A percentile compares a stretch with the other conserved stretches of the same genome.
Evolutionary conservation across 2,113 vertebrate genomes (phyloP).

Genomic region (Oxygymnocypris stewartii): DNA sequence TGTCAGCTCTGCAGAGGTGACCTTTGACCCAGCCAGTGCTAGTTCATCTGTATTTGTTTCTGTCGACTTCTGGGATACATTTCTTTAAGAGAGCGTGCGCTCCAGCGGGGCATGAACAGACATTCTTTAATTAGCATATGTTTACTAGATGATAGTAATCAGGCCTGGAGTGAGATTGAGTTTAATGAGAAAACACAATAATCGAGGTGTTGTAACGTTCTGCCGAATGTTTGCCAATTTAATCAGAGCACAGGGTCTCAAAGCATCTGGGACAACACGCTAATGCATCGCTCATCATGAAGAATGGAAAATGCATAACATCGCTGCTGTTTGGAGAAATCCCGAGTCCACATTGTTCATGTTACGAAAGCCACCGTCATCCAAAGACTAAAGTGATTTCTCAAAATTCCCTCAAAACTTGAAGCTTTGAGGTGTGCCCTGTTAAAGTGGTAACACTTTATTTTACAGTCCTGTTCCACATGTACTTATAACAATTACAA

Average conservation of each 20-base stretch:
- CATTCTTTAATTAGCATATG: slow-evolving; percentile 69
- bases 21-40: neutral
- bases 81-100: slow-evolving; percentile 62
- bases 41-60: neutral
- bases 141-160: slow-evolving; percentile 64
- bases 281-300: neutral
- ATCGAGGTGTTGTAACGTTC: slow-evolving; percentile 52
- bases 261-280: neutral
- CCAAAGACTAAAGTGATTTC: neutral
- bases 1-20: neutral
- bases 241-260: slow-evolving; percentile 25
- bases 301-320: neutral
- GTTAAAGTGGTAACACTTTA: no score
- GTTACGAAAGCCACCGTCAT: neutral
- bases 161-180: slow-evolving; percentile 56
- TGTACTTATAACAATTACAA: no score
- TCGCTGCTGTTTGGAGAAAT: slow-evolving; percentile 4
- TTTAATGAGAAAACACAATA: slow-evolving; percentile 61
- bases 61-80: slow-evolving; percentile 66
- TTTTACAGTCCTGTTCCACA: no score
- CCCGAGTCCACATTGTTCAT: neutral
- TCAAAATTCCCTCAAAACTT: neutral
- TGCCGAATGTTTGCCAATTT: slow-evolving; percentile 35
- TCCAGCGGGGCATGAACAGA: slow-evolving; percentile 65
- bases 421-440: neutral